Conservation (phyloP, 2,797 vertebrate genomes). For the Carapus acus region DNA sequence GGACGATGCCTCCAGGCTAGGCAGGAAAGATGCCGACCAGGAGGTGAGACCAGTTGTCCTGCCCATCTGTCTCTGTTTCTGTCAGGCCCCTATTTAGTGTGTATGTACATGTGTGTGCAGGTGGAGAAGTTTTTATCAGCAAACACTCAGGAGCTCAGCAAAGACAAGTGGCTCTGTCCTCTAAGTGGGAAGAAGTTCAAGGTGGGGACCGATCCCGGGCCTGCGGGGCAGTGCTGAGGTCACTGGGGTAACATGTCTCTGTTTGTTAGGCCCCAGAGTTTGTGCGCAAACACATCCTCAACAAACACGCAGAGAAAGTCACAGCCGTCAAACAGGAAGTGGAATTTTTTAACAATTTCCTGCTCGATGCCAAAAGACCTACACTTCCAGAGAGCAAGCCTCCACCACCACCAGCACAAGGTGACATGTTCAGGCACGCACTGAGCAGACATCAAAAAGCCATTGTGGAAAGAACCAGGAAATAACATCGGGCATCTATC, state of each 20-base stretch:
- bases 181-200: slow-evolving; percentile 92
- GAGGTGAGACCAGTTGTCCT: slow-evolving; percentile 54
- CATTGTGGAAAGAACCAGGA: no score
- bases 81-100: background rate
- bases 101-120: slow-evolving; percentile 36
- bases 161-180: slow-evolving; percentile 90
- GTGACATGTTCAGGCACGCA: slow-evolving; percentile 58
- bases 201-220: slow-evolving; percentile 46
- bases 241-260: slow-evolving; percentile 1
- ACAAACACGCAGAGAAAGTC: slow-evolving; percentile 87
- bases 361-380: slow-evolving; percentile 84
- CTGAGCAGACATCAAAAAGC: no score
- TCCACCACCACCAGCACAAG: slow-evolving; percentile 75
- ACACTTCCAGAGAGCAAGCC: slow-evolving; percentile 83
- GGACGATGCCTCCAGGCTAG: slow-evolving; percentile 61
- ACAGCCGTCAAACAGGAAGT: slow-evolving; percentile 87
- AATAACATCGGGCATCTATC: background rate
- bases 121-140: slow-evolving; percentile 85
- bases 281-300: slow-evolving; percentile 91
- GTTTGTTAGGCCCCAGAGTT: slow-evolving; percentile 84
- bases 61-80: no score
- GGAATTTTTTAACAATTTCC: slow-evolving; percentile 86
- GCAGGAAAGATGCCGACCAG: slow-evolving; percentile 82
- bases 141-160: slow-evolving; percentile 87
- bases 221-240: background rate